Conservation (phyloP, 2,113 vertebrate genomes). For the Grallaria varia region DNA sequence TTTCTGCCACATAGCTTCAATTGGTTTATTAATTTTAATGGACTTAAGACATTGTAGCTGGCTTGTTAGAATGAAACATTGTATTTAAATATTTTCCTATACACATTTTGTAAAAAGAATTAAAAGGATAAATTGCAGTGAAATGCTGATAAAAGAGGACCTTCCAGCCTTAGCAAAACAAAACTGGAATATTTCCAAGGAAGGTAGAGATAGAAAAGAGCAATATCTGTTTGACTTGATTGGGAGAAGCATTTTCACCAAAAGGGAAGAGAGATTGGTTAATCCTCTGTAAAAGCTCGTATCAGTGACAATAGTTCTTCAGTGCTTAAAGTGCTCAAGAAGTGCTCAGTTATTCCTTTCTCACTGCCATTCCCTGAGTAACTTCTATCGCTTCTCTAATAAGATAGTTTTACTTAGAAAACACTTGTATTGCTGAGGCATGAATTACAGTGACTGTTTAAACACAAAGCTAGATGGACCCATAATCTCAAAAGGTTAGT, state of each 20-base stretch:
- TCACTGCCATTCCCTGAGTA: not conserved
- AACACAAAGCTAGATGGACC: not conserved
- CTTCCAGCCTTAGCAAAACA: not conserved
- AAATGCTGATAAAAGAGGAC: not conserved
- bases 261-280: not conserved
- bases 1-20: not conserved
- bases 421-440: not conserved
- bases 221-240: not conserved
- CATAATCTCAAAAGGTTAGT: not conserved
- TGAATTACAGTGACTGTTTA: not conserved
- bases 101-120: not conserved
- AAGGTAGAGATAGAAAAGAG: not conserved
- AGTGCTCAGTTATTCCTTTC: not conserved
- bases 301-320: not conserved
- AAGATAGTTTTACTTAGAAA: not conserved
- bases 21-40: not conserved
- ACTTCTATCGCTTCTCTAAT: not conserved
- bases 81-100: not conserved
- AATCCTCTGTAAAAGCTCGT: not conserved
- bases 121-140: not conserved
- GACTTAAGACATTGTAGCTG: not conserved
- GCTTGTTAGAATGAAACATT: not conserved
- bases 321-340: not conserved
- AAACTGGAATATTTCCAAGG: not conserved
- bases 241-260: conserved; percentile 8